Conservation (phyloP, 2,888 invertebrate species). For the Noctua fimbriata region DNA sequence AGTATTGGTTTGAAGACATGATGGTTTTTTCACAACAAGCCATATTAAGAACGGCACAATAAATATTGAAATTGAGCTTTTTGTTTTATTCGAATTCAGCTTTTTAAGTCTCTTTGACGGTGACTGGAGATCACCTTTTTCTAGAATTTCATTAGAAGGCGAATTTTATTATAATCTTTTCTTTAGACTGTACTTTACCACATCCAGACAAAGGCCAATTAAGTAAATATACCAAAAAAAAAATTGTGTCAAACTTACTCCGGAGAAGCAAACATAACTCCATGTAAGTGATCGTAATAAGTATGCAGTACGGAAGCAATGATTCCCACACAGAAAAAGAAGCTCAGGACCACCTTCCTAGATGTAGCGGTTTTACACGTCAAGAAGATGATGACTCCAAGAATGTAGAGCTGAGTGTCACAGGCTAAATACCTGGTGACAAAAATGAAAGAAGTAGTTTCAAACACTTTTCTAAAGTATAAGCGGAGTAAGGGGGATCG, state of each 20-base stretch:
- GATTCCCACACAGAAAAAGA: constrained; percentile 58
- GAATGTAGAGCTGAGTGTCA: constrained; percentile 72
- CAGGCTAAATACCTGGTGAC: constrained; percentile 72
- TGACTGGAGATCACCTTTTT: background rate
- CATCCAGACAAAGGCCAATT: background rate
- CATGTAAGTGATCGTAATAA: constrained; percentile 55
- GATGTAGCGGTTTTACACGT: constrained; percentile 34
- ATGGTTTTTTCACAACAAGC: background rate
- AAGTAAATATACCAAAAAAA: background rate
- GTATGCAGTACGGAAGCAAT: constrained; percentile 50
- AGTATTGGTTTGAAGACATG: background rate
- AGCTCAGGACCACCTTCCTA: constrained; percentile 49
- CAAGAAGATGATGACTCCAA: constrained; percentile 66
- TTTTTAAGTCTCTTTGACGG: background rate
- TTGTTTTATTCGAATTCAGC: background rate
- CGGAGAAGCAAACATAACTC: constrained; percentile 19
- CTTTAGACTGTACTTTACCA: background rate
- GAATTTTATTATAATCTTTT: background rate
- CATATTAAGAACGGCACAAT: background rate
- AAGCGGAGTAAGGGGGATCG: no score
- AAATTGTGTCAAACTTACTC: constrained; percentile 40
- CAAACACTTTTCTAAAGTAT: background rate
- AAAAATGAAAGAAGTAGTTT: background rate
- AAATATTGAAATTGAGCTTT: background rate
- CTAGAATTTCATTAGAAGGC: background rate